Base-by-base conservation (phyloP, 23 tunicate genomes). In the Halocynthia aurantium region DNA sequence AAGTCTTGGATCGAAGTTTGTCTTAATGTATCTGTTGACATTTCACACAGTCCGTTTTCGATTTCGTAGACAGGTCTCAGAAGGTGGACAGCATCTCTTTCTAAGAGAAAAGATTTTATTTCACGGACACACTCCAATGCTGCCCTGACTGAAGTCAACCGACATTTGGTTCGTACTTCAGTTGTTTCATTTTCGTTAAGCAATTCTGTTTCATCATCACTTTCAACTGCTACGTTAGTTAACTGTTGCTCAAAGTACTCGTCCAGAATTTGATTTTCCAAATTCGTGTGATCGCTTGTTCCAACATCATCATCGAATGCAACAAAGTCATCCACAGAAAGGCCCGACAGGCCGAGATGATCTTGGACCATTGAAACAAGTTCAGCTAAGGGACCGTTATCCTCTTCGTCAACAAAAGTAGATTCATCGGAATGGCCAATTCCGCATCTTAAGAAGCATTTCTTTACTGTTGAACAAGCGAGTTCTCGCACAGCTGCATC, bases 401-500 rank as follows among this genome's bases (percentile, higher is more conserved):
- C 52, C 58, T 71, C 76, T 50, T 40, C 76, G 76, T 71, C 57
- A 50, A 56, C 51, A 71, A 56, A 50, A 56, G 56, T 71, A 50
- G 76, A 71, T 71, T 71, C 76, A 71, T 57, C 13, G 12, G 62
- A 57, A 11, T 57, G 76, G 13, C 76, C 57, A 56, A 71, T 20
- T 71, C 57, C 76, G 52, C 76, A 71, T 71, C 52, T 71, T 71
- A 9, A 56, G 76, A 71, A 71, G 76, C 76, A 71, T 18, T 71
- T 71, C 57, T 71, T 71, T 71, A 71, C 76, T 55, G 76, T 71
- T 50, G 76, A 71, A 71, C n/a, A 71, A 71, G 56, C 56, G 76
- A 71, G 18, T 71, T 71, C 76, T 71, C 76, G 76, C 51, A 40
- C 10, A 71, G 76, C 57, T 71, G 76, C 17, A 71, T 71, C 76